Evolutionary conservation across 2,113 vertebrate species (phyloP), one percentile per base, ranked within the genome.

Genomic region (Lathamus discolor): DNA sequence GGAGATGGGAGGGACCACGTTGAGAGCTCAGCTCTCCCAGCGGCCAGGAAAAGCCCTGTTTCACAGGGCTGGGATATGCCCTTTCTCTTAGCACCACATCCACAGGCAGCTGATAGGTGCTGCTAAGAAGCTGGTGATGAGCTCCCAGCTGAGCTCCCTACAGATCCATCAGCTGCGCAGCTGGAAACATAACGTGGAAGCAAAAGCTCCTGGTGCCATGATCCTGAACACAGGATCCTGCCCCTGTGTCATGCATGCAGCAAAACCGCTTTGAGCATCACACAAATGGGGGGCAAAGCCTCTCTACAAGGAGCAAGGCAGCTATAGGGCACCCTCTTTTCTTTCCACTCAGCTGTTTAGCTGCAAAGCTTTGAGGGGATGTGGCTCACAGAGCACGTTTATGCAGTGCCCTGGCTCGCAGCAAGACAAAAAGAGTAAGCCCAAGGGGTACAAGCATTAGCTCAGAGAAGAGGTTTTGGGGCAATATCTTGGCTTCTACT

Each of bases 271-370:
- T 27, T 31, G 33, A 80, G 61, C 37, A 51, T 75, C 61, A 48
- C 49, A 29, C 9, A 5, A 24, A 7, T 0, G 0, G 63, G 24
- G 77, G 33, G 14, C 35, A n/a, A 69, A 83, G 33, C 48, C 41
- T 52, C 11, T 19, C 16, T 41, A 27, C 7, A 7, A 77, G 78
- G 24, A 77, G 28, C 28, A 24, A 67, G 39, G 27, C 61, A 7
- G 11, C 33, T 2, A 3, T 3, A 6, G 1, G 14, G 22, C 35
- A 61, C n/a, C 52, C 29, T 13, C 82, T 4, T 55, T 17, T 57
- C 72, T 44, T 39, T 4, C 46, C 29, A 55, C 9, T n/a, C 72
- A 49, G 29, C 70, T 67, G 69, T 66, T 46, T 43, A n/a, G 37
- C 37, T 64, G 78, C 66, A 11, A 51, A 39, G 61, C 43, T 48